A percentile compares a stretch with the other conserved stretches of the same genome.
These are phyloP conservation scores for Rhyacophila evoluta DNA, from an alignment of 2,888 invertebrate genomes.

Conservation along the genomic window DNA sequence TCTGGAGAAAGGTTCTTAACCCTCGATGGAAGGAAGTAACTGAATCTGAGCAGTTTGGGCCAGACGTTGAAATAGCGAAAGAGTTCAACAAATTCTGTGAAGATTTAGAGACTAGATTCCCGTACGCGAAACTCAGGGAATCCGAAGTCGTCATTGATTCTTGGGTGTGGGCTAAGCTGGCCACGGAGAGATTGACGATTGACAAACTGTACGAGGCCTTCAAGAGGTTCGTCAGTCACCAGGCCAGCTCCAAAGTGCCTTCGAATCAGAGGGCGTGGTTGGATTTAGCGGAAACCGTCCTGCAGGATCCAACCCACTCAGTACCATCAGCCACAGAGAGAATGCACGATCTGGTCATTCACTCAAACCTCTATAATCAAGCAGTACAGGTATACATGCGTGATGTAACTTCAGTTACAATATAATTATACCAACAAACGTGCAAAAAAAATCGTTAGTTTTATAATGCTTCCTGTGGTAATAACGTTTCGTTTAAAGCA, in stretches of 20 bases:
- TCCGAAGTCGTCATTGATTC: slow-evolving; percentile 59
- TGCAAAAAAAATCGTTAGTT: too few relatives aligned
- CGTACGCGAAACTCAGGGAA: slow-evolving; percentile 58
- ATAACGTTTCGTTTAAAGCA: too few relatives aligned
- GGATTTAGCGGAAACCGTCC: slow-evolving; percentile 75
- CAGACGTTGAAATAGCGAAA: slow-evolving; percentile 71
- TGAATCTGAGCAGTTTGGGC: slow-evolving; percentile 61
- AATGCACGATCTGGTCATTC: slow-evolving; percentile 58
- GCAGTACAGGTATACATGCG: neutral
- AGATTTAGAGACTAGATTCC: slow-evolving; percentile 62
- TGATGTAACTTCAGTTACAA: too few relatives aligned
- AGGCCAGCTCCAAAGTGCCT: slow-evolving; percentile 63
- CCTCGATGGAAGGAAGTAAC: slow-evolving; percentile 56
- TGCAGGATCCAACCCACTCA: slow-evolving; percentile 73
- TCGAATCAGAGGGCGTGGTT: slow-evolving; percentile 66
- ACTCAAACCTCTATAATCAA: neutral
- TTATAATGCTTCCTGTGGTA: too few relatives aligned
- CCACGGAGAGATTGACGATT: slow-evolving; percentile 73
- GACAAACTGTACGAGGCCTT: slow-evolving; percentile 78
- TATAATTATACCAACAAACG: too few relatives aligned
- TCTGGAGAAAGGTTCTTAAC: slow-evolving; percentile 66
- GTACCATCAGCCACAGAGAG: slow-evolving; percentile 71
- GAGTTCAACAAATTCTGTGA: slow-evolving; percentile 71
- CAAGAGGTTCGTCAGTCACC: slow-evolving; percentile 70
- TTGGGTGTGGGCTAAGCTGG: slow-evolving; percentile 76